Conservation (phyloP, 2,888 invertebrate species). For the Nephrotoma flavescens region DNA sequence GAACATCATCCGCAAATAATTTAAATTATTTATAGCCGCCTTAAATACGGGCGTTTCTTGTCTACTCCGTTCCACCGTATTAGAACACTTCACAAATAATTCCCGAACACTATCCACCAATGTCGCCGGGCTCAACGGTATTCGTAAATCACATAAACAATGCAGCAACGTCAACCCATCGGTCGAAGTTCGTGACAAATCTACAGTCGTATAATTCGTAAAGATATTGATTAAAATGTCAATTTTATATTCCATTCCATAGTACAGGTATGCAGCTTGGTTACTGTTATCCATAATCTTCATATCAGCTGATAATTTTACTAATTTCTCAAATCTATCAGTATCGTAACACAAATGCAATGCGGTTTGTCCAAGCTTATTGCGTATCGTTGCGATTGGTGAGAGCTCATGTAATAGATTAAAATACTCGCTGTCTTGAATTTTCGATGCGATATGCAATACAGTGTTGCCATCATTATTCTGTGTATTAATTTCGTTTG, state of each 20-base stretch:
- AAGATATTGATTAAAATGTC: background rate
- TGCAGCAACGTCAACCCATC: background rate
- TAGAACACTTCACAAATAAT: background rate
- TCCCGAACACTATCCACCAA: background rate
- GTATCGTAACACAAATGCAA: background rate
- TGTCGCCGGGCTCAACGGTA: background rate
- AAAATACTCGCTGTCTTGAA: background rate
- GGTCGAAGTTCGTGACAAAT: background rate
- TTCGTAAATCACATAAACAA: background rate
- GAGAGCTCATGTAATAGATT: background rate
- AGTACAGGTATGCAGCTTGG: background rate
- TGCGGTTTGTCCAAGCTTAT: background rate
- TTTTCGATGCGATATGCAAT: background rate
- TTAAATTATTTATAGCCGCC: background rate
- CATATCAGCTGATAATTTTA: background rate
- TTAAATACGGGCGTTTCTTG: background rate
- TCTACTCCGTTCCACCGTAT: background rate
- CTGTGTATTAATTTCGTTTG: background rate
- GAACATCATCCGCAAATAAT: background rate
- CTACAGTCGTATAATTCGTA: background rate
- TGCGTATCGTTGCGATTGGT: background rate
- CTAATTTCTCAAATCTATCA: background rate
- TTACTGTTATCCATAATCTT: background rate
- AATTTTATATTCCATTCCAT: background rate
- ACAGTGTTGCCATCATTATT: background rate